phyloP scores from a whole-genome alignment of 2,113 vertebrate species.

The Barnardius zonarius region DNA sequence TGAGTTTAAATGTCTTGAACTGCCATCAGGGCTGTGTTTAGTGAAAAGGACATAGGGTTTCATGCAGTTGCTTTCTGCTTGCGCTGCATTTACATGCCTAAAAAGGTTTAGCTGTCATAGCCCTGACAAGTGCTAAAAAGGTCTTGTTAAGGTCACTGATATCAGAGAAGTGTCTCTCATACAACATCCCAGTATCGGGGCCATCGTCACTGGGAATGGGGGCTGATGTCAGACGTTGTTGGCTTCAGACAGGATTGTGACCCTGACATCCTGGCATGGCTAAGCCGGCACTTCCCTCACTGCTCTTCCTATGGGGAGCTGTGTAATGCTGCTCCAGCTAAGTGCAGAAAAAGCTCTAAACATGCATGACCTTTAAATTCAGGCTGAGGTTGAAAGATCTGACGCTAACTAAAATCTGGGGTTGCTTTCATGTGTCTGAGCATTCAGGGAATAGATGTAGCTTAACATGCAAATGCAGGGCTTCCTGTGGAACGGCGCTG shows the following conservation, averaged over 20 bases:
- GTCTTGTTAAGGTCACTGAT: conserved; percentile 4
- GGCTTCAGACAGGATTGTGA: background rate
- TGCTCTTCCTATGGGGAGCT: accelerated
- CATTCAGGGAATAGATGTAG: background rate
- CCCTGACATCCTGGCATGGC: accelerated
- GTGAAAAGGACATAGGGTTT: background rate
- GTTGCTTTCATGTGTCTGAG: conserved; percentile 3
- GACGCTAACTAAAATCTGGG: background rate
- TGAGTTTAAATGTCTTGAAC: background rate
- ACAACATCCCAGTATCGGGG: background rate
- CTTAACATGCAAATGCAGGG: conserved; percentile 7
- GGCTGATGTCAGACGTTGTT: background rate
- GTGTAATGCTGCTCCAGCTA: background rate
- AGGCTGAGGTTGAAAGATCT: background rate
- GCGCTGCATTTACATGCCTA: background rate
- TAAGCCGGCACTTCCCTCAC: background rate
- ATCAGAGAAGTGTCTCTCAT: background rate
- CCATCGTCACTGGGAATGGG: background rate
- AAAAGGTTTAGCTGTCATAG: background rate
- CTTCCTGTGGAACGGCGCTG: background rate
- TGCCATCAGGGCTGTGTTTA: background rate
- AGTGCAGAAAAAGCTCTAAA: background rate
- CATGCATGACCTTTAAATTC: conserved; percentile 1
- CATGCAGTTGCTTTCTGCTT: accelerated
- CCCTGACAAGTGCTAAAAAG: background rate